Base-by-base conservation (phyloP, 2,113 vertebrate species). In the Glaucomys volans region DNA sequence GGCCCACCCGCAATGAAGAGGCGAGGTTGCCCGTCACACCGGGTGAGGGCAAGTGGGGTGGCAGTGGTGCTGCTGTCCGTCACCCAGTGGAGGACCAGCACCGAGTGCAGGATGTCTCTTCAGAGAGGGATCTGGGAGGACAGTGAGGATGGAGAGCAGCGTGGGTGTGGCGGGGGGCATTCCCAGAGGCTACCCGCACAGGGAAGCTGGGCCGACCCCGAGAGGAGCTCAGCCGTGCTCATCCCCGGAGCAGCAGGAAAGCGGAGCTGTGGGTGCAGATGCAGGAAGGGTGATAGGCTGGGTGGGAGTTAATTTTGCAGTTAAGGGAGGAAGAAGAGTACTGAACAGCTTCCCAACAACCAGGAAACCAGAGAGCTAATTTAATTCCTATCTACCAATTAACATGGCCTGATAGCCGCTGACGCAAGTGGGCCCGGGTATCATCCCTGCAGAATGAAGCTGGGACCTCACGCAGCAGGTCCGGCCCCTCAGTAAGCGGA, bases 331-430 rank as follows among this genome's bases (percentile, higher is more conserved):
- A 64, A 77, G 69, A 44, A 71, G 26, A 52, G n/a, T 35, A 95
- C 47, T 54, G 93, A 90, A 26, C 74, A 67, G 76, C 26, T 66
- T 87, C 40, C 28, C 87, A 86, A 72, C 66, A 92, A 54, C 79
- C 32, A 76, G 91, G 72, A 95, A 96, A 52, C 75, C 66, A 52
- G 57, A 20, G 13, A 59, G 57, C 80, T 80, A 24, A 87, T 84
- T 90, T 96, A 72, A 82, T 95, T 94, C 96, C 50, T 85, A 18
- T 57, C 81, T 80, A 54, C 88, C 96, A 90, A 20, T 92, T 37
- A 95, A 92, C 32, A 44, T 76, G 37, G 35, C 52, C 18, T 59
- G n/a, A 75, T 93, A 85, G 75, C 82, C 47, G 28, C 50, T 83
- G 54, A 66, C 44, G 66, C 66, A 80, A 87, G 71, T 30, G n/a